phyloP scores from a whole-genome alignment of 1,140 invertebrate species.

The Chrysoperla carnea region DNA sequence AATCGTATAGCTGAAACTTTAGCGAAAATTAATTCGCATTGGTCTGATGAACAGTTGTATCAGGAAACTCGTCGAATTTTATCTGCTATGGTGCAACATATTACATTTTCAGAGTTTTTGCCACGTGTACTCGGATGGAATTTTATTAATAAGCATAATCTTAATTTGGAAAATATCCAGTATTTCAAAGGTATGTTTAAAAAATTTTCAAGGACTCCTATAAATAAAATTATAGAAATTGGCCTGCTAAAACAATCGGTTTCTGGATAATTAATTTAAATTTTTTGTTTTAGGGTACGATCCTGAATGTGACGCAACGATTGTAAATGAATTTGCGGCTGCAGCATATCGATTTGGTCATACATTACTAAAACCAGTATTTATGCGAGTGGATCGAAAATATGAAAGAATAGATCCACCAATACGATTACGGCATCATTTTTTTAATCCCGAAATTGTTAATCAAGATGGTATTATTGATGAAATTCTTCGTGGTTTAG shows the following conservation, averaged over 20 bases:
- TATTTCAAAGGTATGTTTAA: neutral
- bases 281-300: constrained; percentile 37
- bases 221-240: no score
- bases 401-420: constrained; percentile 19
- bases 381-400: constrained; percentile 32
- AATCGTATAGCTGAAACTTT: constrained; percentile 39
- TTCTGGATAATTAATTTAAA: constrained; percentile 25
- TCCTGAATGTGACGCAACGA: constrained; percentile 47
- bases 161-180: neutral
- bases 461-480: constrained; percentile 25
- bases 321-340: constrained; percentile 76
- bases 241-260: no score
- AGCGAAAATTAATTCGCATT: constrained; percentile 25
- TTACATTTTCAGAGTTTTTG: constrained; percentile 53
- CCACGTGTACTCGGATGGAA: constrained; percentile 18
- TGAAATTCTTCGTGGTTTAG: constrained; percentile 36
- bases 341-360: constrained; percentile 81
- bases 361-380: constrained; percentile 45
- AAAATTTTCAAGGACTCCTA: no score
- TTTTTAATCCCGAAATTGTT: constrained; percentile 36
- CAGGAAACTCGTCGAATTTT: constrained; percentile 46
- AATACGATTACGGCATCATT: constrained; percentile 35
- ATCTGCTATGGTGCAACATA: constrained; percentile 48
- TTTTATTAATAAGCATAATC: neutral
- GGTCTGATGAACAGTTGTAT: constrained; percentile 39